Percentiles rank a stretch among this genome's conserved stretches.
Conservation (phyloP, 2,113 vertebrate species). For the Osmerus mordax region DNA sequence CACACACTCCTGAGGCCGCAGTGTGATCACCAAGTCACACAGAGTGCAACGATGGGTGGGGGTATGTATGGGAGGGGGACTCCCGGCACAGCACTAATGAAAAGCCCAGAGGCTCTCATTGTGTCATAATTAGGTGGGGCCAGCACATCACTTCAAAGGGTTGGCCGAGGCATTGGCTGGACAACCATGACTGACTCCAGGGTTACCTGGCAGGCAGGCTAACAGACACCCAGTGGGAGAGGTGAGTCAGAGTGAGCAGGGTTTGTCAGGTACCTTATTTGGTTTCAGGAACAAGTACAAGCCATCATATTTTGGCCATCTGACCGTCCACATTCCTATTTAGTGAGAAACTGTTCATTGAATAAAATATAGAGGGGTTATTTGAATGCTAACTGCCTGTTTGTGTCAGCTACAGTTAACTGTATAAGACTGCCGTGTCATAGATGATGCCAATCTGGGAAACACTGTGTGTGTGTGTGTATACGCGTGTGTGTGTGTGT, state of each 20-base stretch:
- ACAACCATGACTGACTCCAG: background rate
- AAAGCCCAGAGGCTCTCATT: background rate
- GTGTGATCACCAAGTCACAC: background rate
- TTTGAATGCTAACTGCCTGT: too few species aligned
- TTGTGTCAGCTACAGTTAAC: too few species aligned
- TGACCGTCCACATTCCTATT: too few species aligned
- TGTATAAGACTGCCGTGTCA: too few species aligned
- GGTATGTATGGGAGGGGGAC: background rate
- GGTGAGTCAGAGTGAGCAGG: too few species aligned
- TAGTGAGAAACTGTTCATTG: too few species aligned
- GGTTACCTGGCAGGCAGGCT: slow-evolving; percentile 5
- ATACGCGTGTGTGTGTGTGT: slow-evolving; percentile 3
- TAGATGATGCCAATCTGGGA: background rate
- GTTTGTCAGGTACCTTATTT: too few species aligned
- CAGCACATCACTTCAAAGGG: background rate
- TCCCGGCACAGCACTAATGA: background rate
- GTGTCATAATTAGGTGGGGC: background rate
- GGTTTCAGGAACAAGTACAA: too few species aligned
- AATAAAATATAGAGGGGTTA: too few species aligned
- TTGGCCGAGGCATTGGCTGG: background rate
- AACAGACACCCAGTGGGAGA: background rate
- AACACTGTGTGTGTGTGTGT: background rate
- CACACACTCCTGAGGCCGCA: too few species aligned
- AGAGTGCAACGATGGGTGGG: background rate
- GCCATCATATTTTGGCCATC: too few species aligned